Conservation (phyloP, 2,113 vertebrate genomes). For the Micromys minutus region DNA sequence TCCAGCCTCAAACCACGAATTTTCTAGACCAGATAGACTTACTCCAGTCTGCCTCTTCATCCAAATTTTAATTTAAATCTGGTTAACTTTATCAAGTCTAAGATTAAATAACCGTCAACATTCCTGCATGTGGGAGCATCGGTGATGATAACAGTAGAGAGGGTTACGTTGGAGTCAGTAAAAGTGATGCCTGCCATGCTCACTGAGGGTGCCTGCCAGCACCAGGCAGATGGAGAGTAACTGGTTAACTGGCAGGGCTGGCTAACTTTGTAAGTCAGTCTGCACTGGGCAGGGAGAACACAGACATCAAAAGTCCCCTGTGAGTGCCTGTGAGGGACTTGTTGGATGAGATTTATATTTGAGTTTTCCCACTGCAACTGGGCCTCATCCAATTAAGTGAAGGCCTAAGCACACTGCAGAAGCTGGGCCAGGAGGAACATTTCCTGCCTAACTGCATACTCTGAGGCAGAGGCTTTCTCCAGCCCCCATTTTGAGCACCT, state of each 20-base stretch:
- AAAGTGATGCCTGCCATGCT: no score
- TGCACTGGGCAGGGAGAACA: no score
- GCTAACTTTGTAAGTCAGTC: neutral
- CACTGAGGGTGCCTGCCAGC: neutral
- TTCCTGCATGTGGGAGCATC: neutral
- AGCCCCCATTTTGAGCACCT: neutral
- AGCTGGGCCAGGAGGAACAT: neutral
- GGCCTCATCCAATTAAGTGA: neutral
- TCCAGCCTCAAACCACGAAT: neutral
- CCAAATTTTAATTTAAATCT: constrained; percentile 27
- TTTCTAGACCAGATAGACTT: neutral
- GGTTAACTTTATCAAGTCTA: neutral
- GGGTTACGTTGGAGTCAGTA: neutral
- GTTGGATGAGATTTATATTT: neutral
- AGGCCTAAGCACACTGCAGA: neutral
- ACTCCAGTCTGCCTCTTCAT: neutral
- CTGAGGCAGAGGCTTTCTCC: neutral
- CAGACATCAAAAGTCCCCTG: neutral
- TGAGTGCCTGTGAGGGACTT: neutral
- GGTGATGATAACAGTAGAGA: neutral
- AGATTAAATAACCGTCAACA: constrained; percentile 15
- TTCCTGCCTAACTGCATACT: neutral
- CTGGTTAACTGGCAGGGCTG: neutral
- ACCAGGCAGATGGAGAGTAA: neutral
- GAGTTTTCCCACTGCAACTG: neutral